These are phyloP conservation scores for Deroplatys truncata DNA, from an alignment of 2,888 invertebrate species.

Conservation along the genomic window DNA sequence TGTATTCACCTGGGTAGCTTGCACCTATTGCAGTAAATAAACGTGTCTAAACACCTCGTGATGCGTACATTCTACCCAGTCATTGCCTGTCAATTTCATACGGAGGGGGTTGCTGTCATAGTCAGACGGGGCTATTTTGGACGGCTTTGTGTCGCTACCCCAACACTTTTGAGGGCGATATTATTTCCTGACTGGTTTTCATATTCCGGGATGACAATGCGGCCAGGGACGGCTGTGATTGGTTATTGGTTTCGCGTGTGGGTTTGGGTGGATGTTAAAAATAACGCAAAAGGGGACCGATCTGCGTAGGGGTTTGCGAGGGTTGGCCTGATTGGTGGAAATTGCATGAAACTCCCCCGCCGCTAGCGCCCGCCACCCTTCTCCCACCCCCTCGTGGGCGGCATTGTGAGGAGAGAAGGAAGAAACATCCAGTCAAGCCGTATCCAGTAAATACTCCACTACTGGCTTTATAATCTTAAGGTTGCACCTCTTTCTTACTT, in stretches of 20 bases:
- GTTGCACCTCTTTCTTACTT: too few species aligned
- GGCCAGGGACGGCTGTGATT: background rate
- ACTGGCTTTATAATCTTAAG: background rate
- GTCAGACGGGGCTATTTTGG: background rate
- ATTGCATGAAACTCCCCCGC: background rate
- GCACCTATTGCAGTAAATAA: background rate
- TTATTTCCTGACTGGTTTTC: background rate
- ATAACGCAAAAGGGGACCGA: background rate
- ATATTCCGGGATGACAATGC: background rate
- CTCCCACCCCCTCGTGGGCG: background rate
- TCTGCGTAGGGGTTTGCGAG: background rate
- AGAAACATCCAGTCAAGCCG: background rate
- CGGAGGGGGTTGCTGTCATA: background rate
- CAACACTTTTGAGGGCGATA: background rate
- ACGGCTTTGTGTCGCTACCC: background rate
- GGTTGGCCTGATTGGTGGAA: conserved; percentile 3
- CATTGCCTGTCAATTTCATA: background rate
- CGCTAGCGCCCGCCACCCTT: background rate
- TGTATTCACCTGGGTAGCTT: too few species aligned
- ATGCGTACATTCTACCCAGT: background rate
- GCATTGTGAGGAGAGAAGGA: background rate
- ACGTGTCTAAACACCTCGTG: background rate
- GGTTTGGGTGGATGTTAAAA: conserved; percentile 11
- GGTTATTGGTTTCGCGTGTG: conserved; percentile 6
- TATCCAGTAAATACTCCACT: background rate